Evolutionary conservation across 2,888 invertebrate genomes (phyloP).

Genomic region (Drosophila phalerata): DNA sequence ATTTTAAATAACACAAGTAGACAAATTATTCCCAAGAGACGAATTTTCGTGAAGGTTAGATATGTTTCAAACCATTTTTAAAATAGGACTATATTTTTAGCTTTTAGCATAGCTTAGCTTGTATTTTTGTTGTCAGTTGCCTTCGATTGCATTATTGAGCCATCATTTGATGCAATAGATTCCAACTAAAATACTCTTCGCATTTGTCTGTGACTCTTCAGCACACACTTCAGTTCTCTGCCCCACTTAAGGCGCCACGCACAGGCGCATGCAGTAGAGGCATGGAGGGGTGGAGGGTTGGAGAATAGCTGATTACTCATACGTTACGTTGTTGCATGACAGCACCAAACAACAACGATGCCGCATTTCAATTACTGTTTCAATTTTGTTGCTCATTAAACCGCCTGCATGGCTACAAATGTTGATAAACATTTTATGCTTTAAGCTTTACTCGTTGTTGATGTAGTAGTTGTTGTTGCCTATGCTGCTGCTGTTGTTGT

Average conservation of each 20-base stretch:
- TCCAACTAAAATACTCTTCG: constrained; percentile 22
- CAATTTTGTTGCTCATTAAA: constrained; percentile 76
- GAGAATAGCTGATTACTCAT: constrained; percentile 59
- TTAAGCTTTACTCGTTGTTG: constrained; percentile 7
- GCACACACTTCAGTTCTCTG: constrained; percentile 26
- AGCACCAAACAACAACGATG: constrained; percentile 28
- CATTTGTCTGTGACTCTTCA: constrained; percentile 14
- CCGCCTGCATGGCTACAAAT: constrained; percentile 59
- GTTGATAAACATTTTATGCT: constrained; percentile 71
- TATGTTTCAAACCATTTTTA: too few species aligned
- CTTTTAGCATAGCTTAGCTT: too few species aligned
- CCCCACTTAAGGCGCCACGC: constrained; percentile 55
- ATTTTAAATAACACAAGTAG: too few species aligned
- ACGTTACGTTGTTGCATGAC: constrained; percentile 55
- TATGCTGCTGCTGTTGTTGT: constrained; percentile 3
- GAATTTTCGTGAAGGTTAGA: too few species aligned
- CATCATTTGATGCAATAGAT: constrained; percentile 48
- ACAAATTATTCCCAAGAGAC: too few species aligned
- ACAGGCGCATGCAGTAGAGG: constrained; percentile 11
- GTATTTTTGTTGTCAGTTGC: not conserved
- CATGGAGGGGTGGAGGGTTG: not conserved
- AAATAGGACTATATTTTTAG: too few species aligned
- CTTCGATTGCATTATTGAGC: constrained; percentile 33
- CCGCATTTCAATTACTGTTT: constrained; percentile 71
- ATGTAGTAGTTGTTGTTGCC: constrained; percentile 4